These are phyloP conservation scores for Lochmaea capreae DNA, from an alignment of 2,888 invertebrate species.

Conservation along the genomic window DNA sequence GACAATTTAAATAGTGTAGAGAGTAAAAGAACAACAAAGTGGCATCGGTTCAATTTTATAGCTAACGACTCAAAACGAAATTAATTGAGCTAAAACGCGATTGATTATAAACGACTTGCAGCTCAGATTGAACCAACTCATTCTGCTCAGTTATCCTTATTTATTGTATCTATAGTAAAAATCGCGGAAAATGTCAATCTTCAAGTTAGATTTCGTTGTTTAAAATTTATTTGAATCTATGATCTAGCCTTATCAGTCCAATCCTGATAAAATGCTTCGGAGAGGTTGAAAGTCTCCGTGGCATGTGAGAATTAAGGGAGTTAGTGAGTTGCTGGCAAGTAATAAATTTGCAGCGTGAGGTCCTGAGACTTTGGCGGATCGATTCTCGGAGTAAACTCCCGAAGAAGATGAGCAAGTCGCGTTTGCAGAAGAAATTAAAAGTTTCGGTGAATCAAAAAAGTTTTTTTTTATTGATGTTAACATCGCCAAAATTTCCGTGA, in stretches of 20 bases:
- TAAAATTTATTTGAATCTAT: too few species aligned
- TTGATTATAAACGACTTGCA: too few species aligned
- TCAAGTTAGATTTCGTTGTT: too few species aligned
- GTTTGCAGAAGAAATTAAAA: constrained; percentile 19
- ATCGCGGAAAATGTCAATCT: too few species aligned
- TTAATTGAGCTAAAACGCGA: too few species aligned
- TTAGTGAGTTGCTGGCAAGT: constrained; percentile 16
- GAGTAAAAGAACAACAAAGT: too few species aligned
- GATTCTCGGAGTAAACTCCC: constrained; percentile 10
- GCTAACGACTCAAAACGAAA: too few species aligned
- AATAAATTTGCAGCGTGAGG: constrained; percentile 20
- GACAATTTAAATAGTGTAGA: too few species aligned
- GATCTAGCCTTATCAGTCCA: not conserved
- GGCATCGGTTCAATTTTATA: too few species aligned
- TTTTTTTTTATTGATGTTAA: constrained; percentile 9
- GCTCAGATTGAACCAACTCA: too few species aligned
- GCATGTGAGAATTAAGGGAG: constrained; percentile 23
- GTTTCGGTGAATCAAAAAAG: constrained; percentile 7
- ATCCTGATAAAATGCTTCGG: constrained; percentile 1
- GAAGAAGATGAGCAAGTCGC: constrained; percentile 12
- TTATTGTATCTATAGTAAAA: too few species aligned
- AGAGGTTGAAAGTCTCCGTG: constrained; percentile 17
- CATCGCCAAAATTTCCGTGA: constrained; percentile 5
- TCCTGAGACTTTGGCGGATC: constrained; percentile 3
- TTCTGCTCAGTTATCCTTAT: too few species aligned